Percentiles rank a stretch among this genome's conserved stretches.
Evolutionary conservation across 2,797 vertebrate species (phyloP).

Genomic region (Telmatherina bonti): DNA sequence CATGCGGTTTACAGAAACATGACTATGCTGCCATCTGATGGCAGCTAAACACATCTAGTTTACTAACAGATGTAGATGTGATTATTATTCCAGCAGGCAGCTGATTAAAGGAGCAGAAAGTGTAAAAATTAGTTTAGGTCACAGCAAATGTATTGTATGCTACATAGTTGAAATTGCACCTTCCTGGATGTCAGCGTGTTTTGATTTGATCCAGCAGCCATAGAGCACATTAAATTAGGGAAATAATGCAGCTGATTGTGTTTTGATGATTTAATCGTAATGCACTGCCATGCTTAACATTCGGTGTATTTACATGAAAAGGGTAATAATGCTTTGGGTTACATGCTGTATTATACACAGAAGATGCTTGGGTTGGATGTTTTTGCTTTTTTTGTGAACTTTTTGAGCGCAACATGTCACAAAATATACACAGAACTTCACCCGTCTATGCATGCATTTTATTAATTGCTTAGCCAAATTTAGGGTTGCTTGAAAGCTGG

Average conservation of each 20-base stretch:
- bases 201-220: slow-evolving; percentile 15
- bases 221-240: neutral
- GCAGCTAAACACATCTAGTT: slow-evolving; percentile 35
- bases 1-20: slow-evolving; percentile 39
- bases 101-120: slow-evolving; percentile 11
- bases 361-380: slow-evolving; percentile 48
- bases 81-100: slow-evolving; percentile 14
- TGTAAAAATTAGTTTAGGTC: neutral
- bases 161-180: neutral
- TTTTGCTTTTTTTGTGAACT: slow-evolving; percentile 62
- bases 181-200: slow-evolving; percentile 14
- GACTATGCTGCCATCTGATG: slow-evolving; percentile 62
- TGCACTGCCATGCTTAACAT: slow-evolving; percentile 31
- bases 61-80: slow-evolving; percentile 9
- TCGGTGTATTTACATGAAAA: slow-evolving; percentile 21
- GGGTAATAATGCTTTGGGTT: slow-evolving; percentile 1
- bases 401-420: slow-evolving; percentile 50
- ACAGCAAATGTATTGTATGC: neutral
- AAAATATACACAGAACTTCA: slow-evolving; percentile 49
- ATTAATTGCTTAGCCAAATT: too few species aligned
- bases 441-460: too few species aligned
- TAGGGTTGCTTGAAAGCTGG: too few species aligned
- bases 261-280: slow-evolving; percentile 11
- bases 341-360: slow-evolving; percentile 44
- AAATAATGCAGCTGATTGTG: slow-evolving; percentile 2